Conservation (phyloP, 2,888 invertebrate species). For the Andrena camellia region DNA sequence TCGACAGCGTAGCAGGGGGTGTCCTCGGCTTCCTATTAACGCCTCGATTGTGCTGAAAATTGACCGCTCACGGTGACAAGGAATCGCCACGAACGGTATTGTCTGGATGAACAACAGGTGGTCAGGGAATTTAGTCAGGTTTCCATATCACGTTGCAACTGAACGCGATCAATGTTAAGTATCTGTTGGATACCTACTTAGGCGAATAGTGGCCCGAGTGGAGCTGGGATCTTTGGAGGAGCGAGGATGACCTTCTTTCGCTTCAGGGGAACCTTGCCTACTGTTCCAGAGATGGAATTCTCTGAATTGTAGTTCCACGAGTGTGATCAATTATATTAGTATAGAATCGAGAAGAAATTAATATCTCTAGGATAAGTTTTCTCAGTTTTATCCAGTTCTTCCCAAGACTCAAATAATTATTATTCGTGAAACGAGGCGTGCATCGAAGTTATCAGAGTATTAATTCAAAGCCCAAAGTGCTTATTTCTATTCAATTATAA, state of each 20-base stretch:
- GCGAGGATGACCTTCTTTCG: background rate
- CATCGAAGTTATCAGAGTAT: no score
- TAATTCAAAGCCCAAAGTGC: no score
- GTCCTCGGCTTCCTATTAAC: slow-evolving; percentile 33
- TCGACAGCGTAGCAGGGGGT: background rate
- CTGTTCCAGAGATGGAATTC: background rate
- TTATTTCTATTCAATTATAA: no score
- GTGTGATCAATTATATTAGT: no score
- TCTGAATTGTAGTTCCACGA: no score
- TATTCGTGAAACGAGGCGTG: background rate
- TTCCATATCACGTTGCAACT: slow-evolving; percentile 58
- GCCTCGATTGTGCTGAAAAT: slow-evolving; percentile 39
- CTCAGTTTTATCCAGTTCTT: background rate
- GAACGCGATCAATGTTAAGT: slow-evolving; percentile 37
- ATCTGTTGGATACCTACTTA: background rate
- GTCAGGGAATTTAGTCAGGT: slow-evolving; percentile 53
- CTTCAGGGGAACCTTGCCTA: background rate
- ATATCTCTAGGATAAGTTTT: background rate
- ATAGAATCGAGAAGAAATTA: no score
- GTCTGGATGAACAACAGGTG: slow-evolving; percentile 67
- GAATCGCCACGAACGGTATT: slow-evolving; percentile 54
- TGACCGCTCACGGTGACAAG: slow-evolving; percentile 45
- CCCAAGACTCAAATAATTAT: background rate
- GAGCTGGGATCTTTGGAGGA: background rate
- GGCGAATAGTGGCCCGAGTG: background rate